Conservation (phyloP, 2,888 invertebrate genomes). For the Meloe dianella region DNA sequence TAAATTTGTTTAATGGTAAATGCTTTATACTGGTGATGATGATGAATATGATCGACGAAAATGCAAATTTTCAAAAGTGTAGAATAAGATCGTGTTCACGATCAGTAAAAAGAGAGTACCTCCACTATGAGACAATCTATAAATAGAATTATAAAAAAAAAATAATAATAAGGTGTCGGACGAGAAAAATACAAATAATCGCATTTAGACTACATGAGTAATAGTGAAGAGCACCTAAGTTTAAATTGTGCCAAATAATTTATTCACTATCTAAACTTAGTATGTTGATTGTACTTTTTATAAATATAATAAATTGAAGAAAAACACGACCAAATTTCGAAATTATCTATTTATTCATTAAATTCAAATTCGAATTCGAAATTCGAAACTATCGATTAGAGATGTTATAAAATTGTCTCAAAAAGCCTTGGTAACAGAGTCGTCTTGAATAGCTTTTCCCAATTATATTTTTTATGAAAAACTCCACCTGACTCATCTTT, state of each 20-base stretch:
- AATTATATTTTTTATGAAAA: background rate
- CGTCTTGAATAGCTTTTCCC: background rate
- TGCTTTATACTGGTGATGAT: no score
- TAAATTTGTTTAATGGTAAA: no score
- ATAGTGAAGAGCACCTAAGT: slow-evolving; percentile 19
- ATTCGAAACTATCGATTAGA: no score
- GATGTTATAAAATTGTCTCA: no score
- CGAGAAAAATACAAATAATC: slow-evolving; percentile 25
- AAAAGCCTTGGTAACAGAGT: background rate
- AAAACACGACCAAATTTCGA: background rate
- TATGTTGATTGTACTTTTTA: slow-evolving; percentile 17
- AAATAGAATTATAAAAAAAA: background rate
- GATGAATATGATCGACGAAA: no score
- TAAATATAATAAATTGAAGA: background rate
- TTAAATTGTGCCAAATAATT: slow-evolving; percentile 31
- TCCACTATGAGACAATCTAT: background rate
- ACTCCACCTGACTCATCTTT: slow-evolving; percentile 12
- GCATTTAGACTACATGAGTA: slow-evolving; percentile 27
- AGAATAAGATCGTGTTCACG: no score
- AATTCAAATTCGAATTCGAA: no score
- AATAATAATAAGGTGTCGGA: background rate
- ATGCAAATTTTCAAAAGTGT: no score
- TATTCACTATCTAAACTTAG: slow-evolving; percentile 28
- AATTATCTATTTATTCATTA: no score
- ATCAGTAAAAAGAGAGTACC: no score